Conservation (phyloP, 2,888 invertebrate genomes). For the Andrena trimmerana region DNA sequence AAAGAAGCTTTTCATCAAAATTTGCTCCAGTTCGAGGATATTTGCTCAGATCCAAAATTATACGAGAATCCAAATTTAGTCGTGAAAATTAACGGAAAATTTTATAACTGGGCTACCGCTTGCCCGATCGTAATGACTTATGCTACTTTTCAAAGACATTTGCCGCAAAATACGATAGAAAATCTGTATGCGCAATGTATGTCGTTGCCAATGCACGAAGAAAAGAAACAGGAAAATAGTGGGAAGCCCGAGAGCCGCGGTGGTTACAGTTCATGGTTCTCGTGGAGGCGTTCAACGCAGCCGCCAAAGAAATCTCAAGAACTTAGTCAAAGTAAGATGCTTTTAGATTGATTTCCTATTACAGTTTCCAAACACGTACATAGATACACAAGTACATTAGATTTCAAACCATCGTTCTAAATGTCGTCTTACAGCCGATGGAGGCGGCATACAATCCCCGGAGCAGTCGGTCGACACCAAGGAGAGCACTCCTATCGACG, state of each 20-base stretch:
- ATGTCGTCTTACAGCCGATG: constrained; percentile 65
- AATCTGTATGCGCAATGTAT: constrained; percentile 79
- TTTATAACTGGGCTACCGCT: constrained; percentile 96
- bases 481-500: constrained; percentile 59
- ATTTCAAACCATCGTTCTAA: neutral
- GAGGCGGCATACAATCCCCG: constrained; percentile 55
- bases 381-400: too few species aligned
- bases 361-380: neutral
- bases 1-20: constrained; percentile 89
- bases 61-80: constrained; percentile 93
- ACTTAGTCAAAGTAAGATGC: constrained; percentile 70
- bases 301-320: constrained; percentile 78
- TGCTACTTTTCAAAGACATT: constrained; percentile 93
- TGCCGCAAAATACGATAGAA: constrained; percentile 88
- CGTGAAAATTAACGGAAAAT: constrained; percentile 94
- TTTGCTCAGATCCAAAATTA: constrained; percentile 90
- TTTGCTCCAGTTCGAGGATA: constrained; percentile 86
- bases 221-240: constrained; percentile 75
- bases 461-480: constrained; percentile 71
- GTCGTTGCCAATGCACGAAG: constrained; percentile 77
- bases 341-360: neutral
- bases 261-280: constrained; percentile 87
- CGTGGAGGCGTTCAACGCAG: constrained; percentile 85
- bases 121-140: constrained; percentile 95
- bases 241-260: constrained; percentile 73